Conservation (phyloP, 2,888 invertebrate genomes). For the Eupithecia pulchellata region DNA sequence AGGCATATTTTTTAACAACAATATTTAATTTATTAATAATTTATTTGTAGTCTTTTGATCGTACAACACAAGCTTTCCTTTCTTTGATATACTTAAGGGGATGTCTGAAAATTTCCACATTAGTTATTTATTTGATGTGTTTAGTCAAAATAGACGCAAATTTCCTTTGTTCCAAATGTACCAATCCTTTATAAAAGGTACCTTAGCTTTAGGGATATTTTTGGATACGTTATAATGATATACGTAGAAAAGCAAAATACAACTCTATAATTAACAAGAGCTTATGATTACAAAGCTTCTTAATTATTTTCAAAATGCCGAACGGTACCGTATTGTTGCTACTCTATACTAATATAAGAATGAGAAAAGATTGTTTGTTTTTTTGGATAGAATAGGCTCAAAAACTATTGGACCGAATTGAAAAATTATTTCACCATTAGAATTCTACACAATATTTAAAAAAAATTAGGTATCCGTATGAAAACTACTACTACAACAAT, state of each 20-base stretch:
- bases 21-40: too few species aligned
- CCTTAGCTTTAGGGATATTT: not conserved
- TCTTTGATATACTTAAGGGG: not conserved
- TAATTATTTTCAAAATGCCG: constrained; percentile 17
- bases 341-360: too few species aligned
- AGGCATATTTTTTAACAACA: too few species aligned
- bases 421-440: too few species aligned
- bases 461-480: too few species aligned
- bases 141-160: not conserved
- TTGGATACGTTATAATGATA: not conserved
- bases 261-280: constrained; percentile 14
- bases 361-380: too few species aligned
- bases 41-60: too few species aligned
- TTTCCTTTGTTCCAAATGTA: not conserved
- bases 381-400: too few species aligned
- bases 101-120: not conserved
- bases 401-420: too few species aligned
- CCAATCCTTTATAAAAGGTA: not conserved
- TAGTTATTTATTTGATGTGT: not conserved
- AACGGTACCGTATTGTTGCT: not conserved
- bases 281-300: constrained; percentile 21
- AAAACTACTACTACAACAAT: too few species aligned
- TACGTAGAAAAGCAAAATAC: not conserved
- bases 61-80: not conserved
- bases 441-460: too few species aligned